Conservation (phyloP, 2,797 vertebrate species). For the Tenualosa ilisha region DNA sequence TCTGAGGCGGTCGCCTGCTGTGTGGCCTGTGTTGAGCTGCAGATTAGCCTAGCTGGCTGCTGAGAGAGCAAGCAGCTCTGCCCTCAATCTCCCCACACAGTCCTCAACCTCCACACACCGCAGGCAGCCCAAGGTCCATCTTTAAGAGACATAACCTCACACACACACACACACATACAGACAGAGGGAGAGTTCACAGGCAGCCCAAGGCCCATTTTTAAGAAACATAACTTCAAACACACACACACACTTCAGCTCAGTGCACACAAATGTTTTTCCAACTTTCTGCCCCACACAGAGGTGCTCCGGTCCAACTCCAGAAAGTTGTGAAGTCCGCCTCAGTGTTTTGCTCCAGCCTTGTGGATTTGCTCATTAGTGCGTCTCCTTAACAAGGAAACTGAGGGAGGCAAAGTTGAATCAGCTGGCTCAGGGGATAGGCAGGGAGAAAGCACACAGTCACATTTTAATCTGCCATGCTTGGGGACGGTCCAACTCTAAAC, state of each 20-base stretch:
- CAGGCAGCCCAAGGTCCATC: not conserved
- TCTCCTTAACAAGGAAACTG: not conserved
- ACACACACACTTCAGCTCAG: not conserved
- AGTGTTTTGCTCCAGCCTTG: not conserved
- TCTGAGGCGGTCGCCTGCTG: constrained; percentile 4
- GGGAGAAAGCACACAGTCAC: not conserved
- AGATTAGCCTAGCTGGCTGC: constrained; percentile 45
- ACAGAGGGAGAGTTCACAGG: not conserved
- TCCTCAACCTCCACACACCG: not conserved
- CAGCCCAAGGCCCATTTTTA: not conserved
- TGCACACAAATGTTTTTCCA: not conserved
- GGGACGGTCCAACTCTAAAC: not conserved
- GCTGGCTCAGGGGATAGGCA: not conserved
- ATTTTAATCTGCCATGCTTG: not conserved
- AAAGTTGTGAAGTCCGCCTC: not conserved
- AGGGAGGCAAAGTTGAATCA: not conserved
- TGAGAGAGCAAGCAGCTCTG: constrained; percentile 27
- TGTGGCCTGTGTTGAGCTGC: constrained; percentile 1
- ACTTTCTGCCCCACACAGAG: not conserved
- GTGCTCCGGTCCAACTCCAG: not conserved
- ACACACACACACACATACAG: not conserved
- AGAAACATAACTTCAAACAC: not conserved
- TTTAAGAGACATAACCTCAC: not conserved
- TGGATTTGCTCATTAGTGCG: not conserved
- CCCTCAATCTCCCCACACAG: not conserved